These are phyloP conservation scores for Ephialtes manifestator DNA, from an alignment of 2,888 invertebrate genomes.

Conservation along the genomic window DNA sequence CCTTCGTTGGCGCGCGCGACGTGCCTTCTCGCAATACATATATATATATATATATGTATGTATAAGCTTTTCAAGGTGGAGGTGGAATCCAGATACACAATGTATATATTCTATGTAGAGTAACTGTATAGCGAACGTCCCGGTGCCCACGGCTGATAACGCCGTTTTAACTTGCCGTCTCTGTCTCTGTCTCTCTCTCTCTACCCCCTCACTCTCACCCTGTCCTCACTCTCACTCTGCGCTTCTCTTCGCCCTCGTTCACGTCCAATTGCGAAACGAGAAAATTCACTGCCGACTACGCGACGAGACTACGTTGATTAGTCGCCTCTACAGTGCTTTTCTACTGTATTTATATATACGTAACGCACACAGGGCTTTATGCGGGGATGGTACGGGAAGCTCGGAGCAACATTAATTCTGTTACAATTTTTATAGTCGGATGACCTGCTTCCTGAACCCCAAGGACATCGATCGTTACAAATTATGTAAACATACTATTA, in stretches of 20 bases:
- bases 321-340: slow-evolving; percentile 54
- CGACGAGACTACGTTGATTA: slow-evolving; percentile 71
- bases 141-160: slow-evolving; percentile 74
- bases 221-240: slow-evolving; percentile 59
- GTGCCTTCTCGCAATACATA: slow-evolving; percentile 67
- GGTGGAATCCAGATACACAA: slow-evolving; percentile 26
- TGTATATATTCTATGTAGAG: slow-evolving; percentile 24
- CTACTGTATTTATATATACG: slow-evolving; percentile 29
- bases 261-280: slow-evolving; percentile 68
- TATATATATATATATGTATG: neutral
- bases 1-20: slow-evolving; percentile 67
- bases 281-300: slow-evolving; percentile 69
- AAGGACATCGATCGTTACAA: neutral
- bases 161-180: slow-evolving; percentile 78
- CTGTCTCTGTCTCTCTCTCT: slow-evolving; percentile 43
- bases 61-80: neutral
- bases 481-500: too few relatives aligned
- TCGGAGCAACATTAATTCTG: neutral
- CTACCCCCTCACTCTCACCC: slow-evolving; percentile 50
- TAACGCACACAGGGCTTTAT: neutral
- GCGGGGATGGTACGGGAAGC: neutral
- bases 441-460: neutral
- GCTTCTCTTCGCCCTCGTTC: slow-evolving; percentile 61
- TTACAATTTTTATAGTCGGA: neutral
- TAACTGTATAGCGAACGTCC: slow-evolving; percentile 56